phyloP scores from a whole-genome alignment of 2,888 invertebrate genomes.

The Cephus spinipes region DNA sequence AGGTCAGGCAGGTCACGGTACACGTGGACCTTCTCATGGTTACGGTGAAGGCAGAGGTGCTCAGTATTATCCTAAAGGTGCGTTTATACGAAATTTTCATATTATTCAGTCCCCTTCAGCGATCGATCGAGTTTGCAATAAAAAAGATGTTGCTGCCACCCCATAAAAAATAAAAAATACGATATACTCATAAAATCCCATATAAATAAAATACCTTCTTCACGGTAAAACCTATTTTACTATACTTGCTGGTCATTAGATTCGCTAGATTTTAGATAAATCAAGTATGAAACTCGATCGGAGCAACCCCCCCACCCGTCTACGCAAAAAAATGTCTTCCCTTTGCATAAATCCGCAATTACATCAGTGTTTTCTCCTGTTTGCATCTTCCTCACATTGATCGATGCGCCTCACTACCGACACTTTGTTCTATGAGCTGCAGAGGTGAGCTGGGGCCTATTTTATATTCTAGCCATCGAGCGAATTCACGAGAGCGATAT shows the following conservation, averaged over 20 bases:
- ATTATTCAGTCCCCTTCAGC: constrained; percentile 21
- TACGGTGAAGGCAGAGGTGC: constrained; percentile 78
- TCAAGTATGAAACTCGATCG: background rate
- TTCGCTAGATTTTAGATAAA: background rate
- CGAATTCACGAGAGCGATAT: constrained; percentile 46
- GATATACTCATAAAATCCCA: background rate
- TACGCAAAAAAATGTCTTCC: background rate
- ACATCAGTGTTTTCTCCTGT: constrained; percentile 64
- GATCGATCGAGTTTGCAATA: constrained; percentile 40
- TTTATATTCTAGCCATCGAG: constrained; percentile 51
- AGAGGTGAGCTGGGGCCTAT: constrained; percentile 65
- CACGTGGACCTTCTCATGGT: constrained; percentile 74
- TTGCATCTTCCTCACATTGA: constrained; percentile 63
- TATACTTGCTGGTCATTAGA: background rate
- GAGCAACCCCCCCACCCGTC: background rate
- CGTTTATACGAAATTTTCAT: constrained; percentile 19
- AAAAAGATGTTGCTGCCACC: background rate
- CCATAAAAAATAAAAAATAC: background rate
- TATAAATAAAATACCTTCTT: background rate
- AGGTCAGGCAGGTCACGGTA: constrained; percentile 52
- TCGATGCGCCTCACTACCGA: constrained; percentile 64
- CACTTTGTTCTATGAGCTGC: constrained; percentile 64
- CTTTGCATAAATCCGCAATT: constrained; percentile 47
- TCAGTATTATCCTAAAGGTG: constrained; percentile 81
- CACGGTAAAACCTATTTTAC: background rate